These are phyloP conservation scores for Scalopus aquaticus DNA, from an alignment of 2,113 vertebrate species.

Conservation along the genomic window DNA sequence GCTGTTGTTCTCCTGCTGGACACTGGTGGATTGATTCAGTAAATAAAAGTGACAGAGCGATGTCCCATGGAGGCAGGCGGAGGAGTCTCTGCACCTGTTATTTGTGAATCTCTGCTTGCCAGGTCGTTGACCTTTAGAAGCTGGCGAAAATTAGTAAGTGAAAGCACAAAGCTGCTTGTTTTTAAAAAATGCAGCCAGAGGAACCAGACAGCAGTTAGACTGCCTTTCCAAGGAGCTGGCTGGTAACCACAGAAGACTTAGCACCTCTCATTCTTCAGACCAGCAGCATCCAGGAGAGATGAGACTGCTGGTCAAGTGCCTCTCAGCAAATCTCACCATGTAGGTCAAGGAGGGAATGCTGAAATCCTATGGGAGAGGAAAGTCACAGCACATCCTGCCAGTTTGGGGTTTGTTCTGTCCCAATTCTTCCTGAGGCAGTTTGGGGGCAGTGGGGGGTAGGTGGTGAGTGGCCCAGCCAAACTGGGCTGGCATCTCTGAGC, in stretches of 20 bases:
- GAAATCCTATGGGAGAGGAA: neutral
- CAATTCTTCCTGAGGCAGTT: constrained; percentile 24
- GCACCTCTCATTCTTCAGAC: neutral
- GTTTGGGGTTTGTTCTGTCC: neutral
- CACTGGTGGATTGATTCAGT: constrained; percentile 91
- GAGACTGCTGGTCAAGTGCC: constrained; percentile 28
- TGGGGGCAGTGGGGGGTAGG: neutral
- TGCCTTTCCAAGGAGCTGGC: constrained; percentile 61
- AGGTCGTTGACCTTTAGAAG: constrained; percentile 86
- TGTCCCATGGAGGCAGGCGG: constrained; percentile 84
- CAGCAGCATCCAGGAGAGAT: neutral
- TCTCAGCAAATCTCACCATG: constrained; percentile 25
- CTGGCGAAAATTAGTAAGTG: constrained; percentile 85
- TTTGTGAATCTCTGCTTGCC: constrained; percentile 87
- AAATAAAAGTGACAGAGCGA: constrained; percentile 90
- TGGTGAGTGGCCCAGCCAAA: neutral
- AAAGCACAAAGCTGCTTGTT: constrained; percentile 82
- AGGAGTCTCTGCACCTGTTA: constrained; percentile 88
- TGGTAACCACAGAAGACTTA: neutral
- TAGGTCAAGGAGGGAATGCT: neutral
- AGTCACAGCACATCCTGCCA: neutral
- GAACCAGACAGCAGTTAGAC: constrained; percentile 52
- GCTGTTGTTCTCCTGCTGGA: constrained; percentile 89
- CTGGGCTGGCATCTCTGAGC: constrained; percentile 45
- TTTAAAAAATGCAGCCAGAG: constrained; percentile 74